Percentiles rank a stretch among this genome's conserved stretches.
Evolutionary conservation across 2,113 vertebrate species (phyloP).

Genomic region (Hypocryptadius cinnamomeus): DNA sequence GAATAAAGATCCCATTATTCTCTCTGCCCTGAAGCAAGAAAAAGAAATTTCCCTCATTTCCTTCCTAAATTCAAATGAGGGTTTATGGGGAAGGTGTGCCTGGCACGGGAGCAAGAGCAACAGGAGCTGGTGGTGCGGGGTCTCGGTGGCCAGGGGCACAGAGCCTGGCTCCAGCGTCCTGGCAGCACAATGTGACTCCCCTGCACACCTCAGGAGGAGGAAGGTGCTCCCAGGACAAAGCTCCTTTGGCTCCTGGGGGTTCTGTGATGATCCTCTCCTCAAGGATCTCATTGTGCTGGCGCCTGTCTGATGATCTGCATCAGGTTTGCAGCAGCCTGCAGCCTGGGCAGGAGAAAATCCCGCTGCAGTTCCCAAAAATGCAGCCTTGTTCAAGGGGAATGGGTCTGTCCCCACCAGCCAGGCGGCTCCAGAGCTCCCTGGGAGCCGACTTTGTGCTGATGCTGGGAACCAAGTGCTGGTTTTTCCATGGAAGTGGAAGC

Average conservation of each 20-base stretch:
- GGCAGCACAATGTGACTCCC: accelerated
- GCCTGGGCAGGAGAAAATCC: background rate
- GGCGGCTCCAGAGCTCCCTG: accelerated
- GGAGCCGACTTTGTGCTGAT: accelerated
- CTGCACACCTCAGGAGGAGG: background rate
- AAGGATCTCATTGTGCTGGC: accelerated
- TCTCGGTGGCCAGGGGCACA: accelerated
- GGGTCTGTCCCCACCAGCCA: accelerated
- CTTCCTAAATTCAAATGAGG: constrained; percentile 9
- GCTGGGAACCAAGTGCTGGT: background rate
- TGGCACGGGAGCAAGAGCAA: background rate
- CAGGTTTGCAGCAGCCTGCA: background rate
- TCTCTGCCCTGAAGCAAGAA: constrained; percentile 11
- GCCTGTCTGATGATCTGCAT: accelerated
- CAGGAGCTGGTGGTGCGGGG: background rate
- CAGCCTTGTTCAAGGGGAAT: background rate
- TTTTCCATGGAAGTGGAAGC: background rate
- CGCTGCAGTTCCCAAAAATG: accelerated
- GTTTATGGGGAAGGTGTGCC: background rate
- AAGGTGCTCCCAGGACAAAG: background rate
- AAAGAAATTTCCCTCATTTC: constrained; percentile 22
- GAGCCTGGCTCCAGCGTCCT: background rate
- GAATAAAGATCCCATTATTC: constrained; percentile 53
- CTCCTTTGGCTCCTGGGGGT: background rate
- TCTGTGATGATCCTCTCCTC: background rate